A percentile compares a stretch with the other conserved stretches of the same genome.
These are phyloP conservation scores for Brachypodius melanocephalos DNA, from an alignment of 2,113 vertebrate species.

Conservation along the genomic window DNA sequence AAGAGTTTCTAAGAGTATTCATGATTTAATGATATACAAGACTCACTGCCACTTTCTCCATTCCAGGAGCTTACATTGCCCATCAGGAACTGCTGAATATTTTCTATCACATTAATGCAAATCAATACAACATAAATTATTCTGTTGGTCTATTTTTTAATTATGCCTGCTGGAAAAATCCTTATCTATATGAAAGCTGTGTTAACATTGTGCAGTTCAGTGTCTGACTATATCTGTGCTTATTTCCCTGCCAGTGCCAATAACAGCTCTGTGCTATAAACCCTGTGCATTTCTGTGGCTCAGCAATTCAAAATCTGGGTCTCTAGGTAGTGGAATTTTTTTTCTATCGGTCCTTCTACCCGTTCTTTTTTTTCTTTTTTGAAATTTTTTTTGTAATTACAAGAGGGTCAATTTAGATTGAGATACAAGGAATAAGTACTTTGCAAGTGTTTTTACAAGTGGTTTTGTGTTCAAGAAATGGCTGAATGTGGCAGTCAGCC, in stretches of 20 bases:
- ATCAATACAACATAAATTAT: background rate
- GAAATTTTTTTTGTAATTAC: background rate
- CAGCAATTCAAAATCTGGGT: background rate
- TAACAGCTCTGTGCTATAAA: background rate
- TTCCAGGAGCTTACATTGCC: background rate
- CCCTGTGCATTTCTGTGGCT: background rate
- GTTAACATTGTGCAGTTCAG: background rate
- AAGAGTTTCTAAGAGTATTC: background rate
- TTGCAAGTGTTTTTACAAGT: background rate
- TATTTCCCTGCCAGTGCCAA: background rate
- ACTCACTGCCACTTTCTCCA: background rate
- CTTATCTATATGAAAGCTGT: background rate
- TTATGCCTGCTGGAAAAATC: background rate
- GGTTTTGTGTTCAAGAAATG: background rate
- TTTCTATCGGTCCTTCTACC: background rate
- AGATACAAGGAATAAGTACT: background rate
- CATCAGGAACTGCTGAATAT: background rate
- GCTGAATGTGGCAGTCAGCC: fast-evolving
- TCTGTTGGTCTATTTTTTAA: background rate
- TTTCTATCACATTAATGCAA: background rate
- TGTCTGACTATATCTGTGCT: background rate
- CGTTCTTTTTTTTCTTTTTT: fast-evolving
- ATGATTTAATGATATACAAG: background rate
- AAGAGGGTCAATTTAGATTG: background rate
- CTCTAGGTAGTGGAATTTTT: background rate